Base-by-base conservation (phyloP, 2,888 invertebrate genomes). In the Agonopterix subpropinquella region DNA sequence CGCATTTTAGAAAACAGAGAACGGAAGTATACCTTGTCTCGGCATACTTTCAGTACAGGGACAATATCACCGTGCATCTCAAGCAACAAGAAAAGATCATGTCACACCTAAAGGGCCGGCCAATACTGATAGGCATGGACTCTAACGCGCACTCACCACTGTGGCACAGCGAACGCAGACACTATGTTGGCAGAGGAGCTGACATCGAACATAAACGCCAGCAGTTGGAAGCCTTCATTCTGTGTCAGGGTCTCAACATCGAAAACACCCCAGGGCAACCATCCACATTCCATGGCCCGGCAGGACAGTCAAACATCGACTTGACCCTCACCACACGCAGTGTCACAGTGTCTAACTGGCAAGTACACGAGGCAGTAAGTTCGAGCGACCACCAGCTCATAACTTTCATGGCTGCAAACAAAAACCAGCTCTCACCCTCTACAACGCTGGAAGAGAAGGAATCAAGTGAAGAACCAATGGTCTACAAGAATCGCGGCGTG, bases 271-370 rank as follows among this genome's bases (percentile, higher is more conserved):
- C 47, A 15, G 51, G 44, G 7, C 55, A 52, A 35, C 55, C 53
- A 5, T 8, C 46, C 0, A 67, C 62, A 0, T 68, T 62, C 13
- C 0, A 13, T 9, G 49, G 53, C 0, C 8, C 49, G 0, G 60
- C 61, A 11, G 62, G 61, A 0, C 45, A 49, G 28, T 61, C 65
- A 0, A 66, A 66, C 41, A 53, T 67, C 0, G 65, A 68, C 51
- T 2, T 67, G 0, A 67, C 65, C 0, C 5, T 67, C 0, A 8
- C 53, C 0, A 57, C 60, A 0, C 37, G 62, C 0, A 51, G 57
- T 0, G 36, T 51, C 0, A 2, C 2, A 0, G 47, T 58, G 0
- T 0, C 5, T 0, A 44, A 52, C 0, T 65, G 67, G 65, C 9
- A 0, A 4, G 61, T 63, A 0, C 52, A 49, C 2, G 56, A 48